Evolutionary conservation across 1,140 invertebrate genomes (phyloP).

Genomic region (Nylanderia fulva): DNA sequence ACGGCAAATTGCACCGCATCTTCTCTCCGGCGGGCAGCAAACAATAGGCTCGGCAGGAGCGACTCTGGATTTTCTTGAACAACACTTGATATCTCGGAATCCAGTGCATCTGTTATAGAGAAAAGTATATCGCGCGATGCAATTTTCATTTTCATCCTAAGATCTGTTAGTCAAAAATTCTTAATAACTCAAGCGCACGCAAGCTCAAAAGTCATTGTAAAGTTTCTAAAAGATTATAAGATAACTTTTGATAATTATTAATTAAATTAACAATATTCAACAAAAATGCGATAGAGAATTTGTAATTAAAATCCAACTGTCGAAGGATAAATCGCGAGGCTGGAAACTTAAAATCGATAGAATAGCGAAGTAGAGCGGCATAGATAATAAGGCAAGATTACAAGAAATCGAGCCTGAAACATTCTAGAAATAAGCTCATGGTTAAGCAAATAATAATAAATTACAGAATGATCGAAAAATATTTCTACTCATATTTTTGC

Average conservation of each 20-base stretch:
- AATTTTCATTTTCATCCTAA: neutral
- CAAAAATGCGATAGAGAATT: neutral
- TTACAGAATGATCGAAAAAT: neutral
- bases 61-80: conserved; percentile 75
- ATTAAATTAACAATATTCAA: neutral
- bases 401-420: neutral
- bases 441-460: neutral
- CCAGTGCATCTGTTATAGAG: conserved; percentile 75
- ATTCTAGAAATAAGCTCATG: neutral
- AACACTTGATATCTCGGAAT: conserved; percentile 75
- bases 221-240: neutral
- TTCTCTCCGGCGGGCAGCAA: conserved; percentile 81
- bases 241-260: neutral
- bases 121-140: neutral
- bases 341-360: conserved; percentile 2
- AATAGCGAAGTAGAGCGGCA: neutral
- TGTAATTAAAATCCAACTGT: neutral
- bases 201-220: neutral
- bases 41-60: conserved; percentile 76
- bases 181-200: neutral
- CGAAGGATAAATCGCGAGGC: neutral
- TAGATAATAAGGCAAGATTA: neutral
- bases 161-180: neutral
- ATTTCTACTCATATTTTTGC: neutral
- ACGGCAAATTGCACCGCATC: conserved; percentile 79